Base-by-base conservation (phyloP, 2,113 vertebrate genomes). In the zebrafish (Danio rerio) region DNA sequence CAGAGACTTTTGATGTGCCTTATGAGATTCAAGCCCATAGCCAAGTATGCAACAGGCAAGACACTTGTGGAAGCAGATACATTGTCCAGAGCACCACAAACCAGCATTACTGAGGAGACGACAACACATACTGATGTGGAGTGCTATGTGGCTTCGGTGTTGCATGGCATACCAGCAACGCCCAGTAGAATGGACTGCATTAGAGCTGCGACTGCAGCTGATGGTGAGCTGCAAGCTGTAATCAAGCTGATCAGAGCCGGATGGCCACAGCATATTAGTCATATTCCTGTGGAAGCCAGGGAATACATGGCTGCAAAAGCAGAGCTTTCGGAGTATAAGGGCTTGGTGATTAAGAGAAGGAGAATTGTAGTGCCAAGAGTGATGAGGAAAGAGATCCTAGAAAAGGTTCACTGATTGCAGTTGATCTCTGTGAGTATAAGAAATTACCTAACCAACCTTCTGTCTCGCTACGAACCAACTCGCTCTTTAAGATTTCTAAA, bases 1-100 rank as follows among this genome's bases (percentile, higher is more conserved):
- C 86, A 89, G 78, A 65, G 84, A 78, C 87, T 89, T 75, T 81
- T 88, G 72, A 79, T 84, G 82, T 84, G 80, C 11, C 55, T 55
- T 47, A 85, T 85, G 77, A 0, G 65, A 6, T 84, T 80, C 31
- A 86, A 82, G 6, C 45, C 47, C 40, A 56, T 40, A 18, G 79
- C 63, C 47, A 79, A 80, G 18, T 71, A 88, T 31, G 78, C 55
- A 0, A 70, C 72, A 31, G 86, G 81, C 18, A 85, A 85, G 50
- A 83, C 58, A 5, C 79, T 86, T 7, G 52, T 78, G 0, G 15
- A 76, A 4, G 86, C 79, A 3, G 78, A 83, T 42, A 66, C 75
- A 20, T 69, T 83, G 45, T 84, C 84, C 12, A 18, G 63, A 0
- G 61, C 68, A 15, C 84, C 69, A 31, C 62, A 62, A 47, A 43